phyloP scores from a whole-genome alignment of 37 sponge, comb jelly and placozoan genomes.

The Mnemiopsis leidyi region DNA sequence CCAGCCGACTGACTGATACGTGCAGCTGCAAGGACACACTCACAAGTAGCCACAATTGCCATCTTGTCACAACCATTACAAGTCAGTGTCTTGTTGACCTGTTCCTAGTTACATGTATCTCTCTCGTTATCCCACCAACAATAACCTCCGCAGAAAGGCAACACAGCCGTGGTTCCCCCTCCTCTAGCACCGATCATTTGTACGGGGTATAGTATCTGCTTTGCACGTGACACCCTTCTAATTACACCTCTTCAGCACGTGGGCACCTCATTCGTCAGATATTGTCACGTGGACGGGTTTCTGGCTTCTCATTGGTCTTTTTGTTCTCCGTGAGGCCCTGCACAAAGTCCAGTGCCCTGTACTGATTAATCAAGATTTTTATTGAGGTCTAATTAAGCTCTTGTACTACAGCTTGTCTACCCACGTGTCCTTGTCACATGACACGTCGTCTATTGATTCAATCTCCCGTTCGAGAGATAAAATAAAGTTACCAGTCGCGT shows the following conservation, averaged over 20 bases:
- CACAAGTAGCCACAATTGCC: too few species aligned
- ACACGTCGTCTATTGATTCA: background rate
- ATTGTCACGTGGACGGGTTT: background rate
- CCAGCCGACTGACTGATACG: too few species aligned
- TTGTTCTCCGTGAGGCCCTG: background rate
- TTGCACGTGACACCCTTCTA: background rate
- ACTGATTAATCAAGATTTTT: slow-evolving; percentile 35
- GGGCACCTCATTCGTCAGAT: background rate
- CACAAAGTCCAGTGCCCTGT: background rate
- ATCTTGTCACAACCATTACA: too few species aligned
- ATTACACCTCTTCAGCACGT: background rate
- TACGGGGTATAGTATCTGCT: background rate
- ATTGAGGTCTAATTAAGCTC: slow-evolving; percentile 36
- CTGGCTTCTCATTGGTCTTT: background rate
- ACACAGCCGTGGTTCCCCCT: background rate
- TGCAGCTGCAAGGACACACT: too few species aligned
- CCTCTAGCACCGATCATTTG: background rate
- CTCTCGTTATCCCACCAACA: too few species aligned
- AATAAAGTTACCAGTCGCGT: background rate
- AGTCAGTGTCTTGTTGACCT: too few species aligned
- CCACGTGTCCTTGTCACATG: background rate
- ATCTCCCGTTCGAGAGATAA: background rate
- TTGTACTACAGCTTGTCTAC: background rate
- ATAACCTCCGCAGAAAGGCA: too few species aligned
- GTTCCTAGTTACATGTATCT: too few species aligned